Evolutionary conservation across 2,797 vertebrate species (phyloP).

Genomic region (Odontamblyopus lacepedii): DNA sequence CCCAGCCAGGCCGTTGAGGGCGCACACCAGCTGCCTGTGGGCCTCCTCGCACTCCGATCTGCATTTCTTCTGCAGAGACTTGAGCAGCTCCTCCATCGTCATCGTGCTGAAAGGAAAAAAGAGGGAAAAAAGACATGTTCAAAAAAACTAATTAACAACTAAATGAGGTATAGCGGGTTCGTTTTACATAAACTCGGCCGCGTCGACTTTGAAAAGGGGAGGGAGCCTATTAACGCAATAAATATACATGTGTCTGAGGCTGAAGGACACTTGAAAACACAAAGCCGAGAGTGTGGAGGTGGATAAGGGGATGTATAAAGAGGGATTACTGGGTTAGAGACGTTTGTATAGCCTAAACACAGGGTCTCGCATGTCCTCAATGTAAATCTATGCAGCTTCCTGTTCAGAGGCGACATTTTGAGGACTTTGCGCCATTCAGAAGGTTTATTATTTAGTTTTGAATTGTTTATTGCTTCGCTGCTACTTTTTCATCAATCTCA

Average conservation of each 20-base stretch:
- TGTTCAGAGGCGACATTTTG: too few species aligned
- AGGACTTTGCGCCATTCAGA: too few species aligned
- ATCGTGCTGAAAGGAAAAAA: conserved; percentile 83
- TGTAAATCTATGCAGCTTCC: neutral
- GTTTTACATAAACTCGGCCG: conserved; percentile 53
- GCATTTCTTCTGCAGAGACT: conserved; percentile 97
- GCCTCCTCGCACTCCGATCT: conserved; percentile 96
- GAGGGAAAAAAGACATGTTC: neutral
- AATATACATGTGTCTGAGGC: conserved; percentile 16
- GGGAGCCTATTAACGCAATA: conserved; percentile 13
- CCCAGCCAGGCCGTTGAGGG: conserved; percentile 95
- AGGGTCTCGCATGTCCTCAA: neutral
- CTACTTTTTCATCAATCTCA: too few species aligned
- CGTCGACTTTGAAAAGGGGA: conserved; percentile 8
- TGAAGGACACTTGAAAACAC: neutral
- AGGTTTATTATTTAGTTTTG: too few species aligned
- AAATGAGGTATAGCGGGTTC: conserved; percentile 28
- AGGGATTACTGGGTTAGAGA: neutral
- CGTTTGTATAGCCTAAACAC: neutral
- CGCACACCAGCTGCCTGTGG: conserved; percentile 94
- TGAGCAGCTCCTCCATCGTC: conserved; percentile 98
- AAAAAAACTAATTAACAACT: conserved; percentile 36
- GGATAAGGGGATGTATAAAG: too few species aligned
- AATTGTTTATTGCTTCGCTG: too few species aligned
- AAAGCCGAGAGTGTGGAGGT: neutral